Evolutionary conservation across 2,888 invertebrate species (phyloP), one percentile per base, ranked within the genome.

Genomic region (Drosophila antonietae): DNA sequence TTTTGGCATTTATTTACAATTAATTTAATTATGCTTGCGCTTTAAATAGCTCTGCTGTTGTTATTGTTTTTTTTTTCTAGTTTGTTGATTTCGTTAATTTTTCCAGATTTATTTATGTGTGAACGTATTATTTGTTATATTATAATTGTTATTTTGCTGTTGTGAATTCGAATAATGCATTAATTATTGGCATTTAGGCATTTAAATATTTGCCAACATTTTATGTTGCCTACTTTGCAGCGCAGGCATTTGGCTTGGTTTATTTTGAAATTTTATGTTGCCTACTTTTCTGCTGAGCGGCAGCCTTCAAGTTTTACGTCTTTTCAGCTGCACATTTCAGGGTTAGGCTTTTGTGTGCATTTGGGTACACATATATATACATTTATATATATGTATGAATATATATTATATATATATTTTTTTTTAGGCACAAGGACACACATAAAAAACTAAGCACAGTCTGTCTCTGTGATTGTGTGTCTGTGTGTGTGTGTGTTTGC

Each of bases 261-360:
- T 51, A 33, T 63, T 73, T 35, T 12, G 28, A 20, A 23, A n/a
- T 20, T 59, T 59, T 53, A 8, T 20, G 44, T 56, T 72, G 69
- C 56, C 64, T 60, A 66, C 56, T 49, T 73, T 62, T 55, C 4
- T 46, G 70, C 56, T 28, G 75, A 68, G 65, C 74, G 61, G 63
- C 61, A 73, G 75, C 75, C 75, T 77, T 77, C 76, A 58, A 70
- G 60, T 58, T 59, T 67, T 37, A 31, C 52, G 33, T 49, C 59
- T 68, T 35, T 57, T 46, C 46, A 61, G 52, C 47, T 69, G 49
- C 64, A 59, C 53, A 60, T 77, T 77, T 77, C 77, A 77, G 77
- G 77, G 77, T 77, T 77, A 77, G 67, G 74, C 71, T 74, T 77
- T 77, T 77, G 74, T 77, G 64, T 77, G 74, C 67, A 72, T 58